Evolutionary conservation across 2,113 vertebrate species (phyloP), one percentile per base, ranked within the genome.

Genomic region (Periophthalmodon schlosseri): DNA sequence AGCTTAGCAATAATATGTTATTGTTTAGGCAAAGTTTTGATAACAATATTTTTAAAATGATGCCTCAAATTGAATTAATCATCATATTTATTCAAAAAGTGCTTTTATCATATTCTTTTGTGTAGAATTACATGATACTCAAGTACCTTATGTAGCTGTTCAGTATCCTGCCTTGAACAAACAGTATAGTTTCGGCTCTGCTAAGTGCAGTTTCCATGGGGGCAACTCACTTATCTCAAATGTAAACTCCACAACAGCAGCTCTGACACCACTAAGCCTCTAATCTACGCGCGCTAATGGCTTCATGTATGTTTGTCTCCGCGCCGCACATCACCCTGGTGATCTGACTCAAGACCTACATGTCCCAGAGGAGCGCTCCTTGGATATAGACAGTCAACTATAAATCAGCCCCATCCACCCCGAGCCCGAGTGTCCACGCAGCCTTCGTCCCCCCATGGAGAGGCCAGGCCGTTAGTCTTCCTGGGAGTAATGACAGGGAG

Each of bases 341-440:
- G 75, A 88, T 87, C 65, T 76, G 20, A 82, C 72, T 72, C 63
- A 64, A 68, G 81, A 75, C 39, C 54, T 52, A 44, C 16, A 69
- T 74, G 72, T 86, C 77, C 67, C 72, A 70, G 71, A 84, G 73
- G 57, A 28, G 78, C 74, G 66, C 75, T 83, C 69, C 70, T 67
- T 9, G 75, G 82, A 77, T 77, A 77, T 68, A 75, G 57, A 56
- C 76, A 87, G 87, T 75, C 24, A 0, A 56, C 70, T 65, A 54
- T 89, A 88, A 91, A 88, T 92, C 83, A 44, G 68, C 52, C 73
- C 86, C 70, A 56, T 79, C 79, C 72, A 73, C 75, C 78, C 20
- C 11, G 28, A 39, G 36, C 36, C 28, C 0, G 8, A 73, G 78
- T 72, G 57, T 76, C 65, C 58, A 36, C 28, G 67, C 56, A 72